A percentile compares a stretch with the other conserved stretches of the same genome.
phyloP scores from a whole-genome alignment of 2,888 invertebrate species.

The Lepidocyrtoides sp. region DNA sequence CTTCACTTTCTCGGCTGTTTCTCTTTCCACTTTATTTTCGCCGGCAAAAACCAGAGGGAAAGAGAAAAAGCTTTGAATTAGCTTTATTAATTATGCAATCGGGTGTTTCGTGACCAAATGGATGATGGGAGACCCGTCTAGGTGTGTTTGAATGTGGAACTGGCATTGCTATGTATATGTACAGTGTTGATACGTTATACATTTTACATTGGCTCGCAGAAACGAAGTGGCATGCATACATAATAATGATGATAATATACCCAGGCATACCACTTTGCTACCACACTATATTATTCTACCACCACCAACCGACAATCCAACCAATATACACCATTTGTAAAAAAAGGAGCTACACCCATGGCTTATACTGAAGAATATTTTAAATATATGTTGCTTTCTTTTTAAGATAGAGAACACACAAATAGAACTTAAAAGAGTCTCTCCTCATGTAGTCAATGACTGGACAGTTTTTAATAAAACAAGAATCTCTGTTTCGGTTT shows the following conservation, averaged over 20 bases:
- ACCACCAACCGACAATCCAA: neutral
- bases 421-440: too few species aligned
- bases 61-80: slow-evolving; percentile 69
- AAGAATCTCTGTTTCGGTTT: too few species aligned
- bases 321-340: neutral
- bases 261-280: neutral
- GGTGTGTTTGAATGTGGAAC: too few species aligned
- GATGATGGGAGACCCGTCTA: slow-evolving; percentile 30
- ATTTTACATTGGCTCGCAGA: slow-evolving; percentile 14
- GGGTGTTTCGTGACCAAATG: slow-evolving; percentile 75
- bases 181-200: neutral
- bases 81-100: slow-evolving; percentile 81
- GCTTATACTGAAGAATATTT: too few species aligned
- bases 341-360: too few species aligned
- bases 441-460: too few species aligned
- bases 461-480: too few species aligned
- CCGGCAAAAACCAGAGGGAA: slow-evolving; percentile 1
- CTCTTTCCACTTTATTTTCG: neutral
- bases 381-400: neutral
- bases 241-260: neutral
- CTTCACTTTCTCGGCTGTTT: neutral
- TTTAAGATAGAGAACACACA: neutral
- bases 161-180: too few species aligned
- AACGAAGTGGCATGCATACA: slow-evolving; percentile 40
- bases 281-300: neutral